These are phyloP conservation scores for Drosophila birchii DNA, from an alignment of 2,888 invertebrate species.

Conservation along the genomic window DNA sequence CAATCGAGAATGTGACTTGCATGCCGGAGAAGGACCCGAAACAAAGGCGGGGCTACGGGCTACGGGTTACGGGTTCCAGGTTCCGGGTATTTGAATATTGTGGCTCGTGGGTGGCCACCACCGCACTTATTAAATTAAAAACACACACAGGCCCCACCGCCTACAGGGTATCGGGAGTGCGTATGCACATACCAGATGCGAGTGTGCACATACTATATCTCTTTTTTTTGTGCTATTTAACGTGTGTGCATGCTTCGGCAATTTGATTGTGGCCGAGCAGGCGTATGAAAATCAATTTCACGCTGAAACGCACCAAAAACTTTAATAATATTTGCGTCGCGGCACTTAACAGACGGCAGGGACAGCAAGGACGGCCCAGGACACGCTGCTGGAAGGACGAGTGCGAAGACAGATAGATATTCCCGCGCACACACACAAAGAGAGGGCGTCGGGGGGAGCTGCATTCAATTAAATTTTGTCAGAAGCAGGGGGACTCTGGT, in stretches of 20 bases:
- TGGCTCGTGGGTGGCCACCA: constrained; percentile 67
- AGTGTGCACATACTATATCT: constrained; percentile 23
- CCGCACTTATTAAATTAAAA: constrained; percentile 79
- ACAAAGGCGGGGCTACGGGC: constrained; percentile 21
- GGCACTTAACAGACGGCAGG: constrained; percentile 71
- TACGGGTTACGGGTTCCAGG: constrained; percentile 26
- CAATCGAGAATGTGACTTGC: constrained; percentile 81
- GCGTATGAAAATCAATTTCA: constrained; percentile 81
- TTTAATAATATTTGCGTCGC: constrained; percentile 81
- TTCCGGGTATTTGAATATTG: constrained; percentile 65
- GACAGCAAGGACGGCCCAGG: constrained; percentile 22
- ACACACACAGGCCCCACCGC: constrained; percentile 30
- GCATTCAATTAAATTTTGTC: constrained; percentile 27
- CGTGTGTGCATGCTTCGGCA: constrained; percentile 79
- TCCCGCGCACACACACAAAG: neutral
- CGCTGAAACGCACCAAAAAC: constrained; percentile 81
- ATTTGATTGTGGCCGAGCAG: constrained; percentile 80
- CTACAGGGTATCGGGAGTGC: constrained; percentile 9
- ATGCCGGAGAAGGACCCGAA: constrained; percentile 48
- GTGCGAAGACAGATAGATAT: constrained; percentile 22
- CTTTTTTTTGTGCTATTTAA: constrained; percentile 71
- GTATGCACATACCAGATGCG: constrained; percentile 17
- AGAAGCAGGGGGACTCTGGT: neutral
- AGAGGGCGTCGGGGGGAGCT: neutral
- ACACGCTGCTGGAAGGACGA: constrained; percentile 13